Base-by-base conservation (phyloP, 2,888 invertebrate genomes). In the Silvanus unidentatus region DNA sequence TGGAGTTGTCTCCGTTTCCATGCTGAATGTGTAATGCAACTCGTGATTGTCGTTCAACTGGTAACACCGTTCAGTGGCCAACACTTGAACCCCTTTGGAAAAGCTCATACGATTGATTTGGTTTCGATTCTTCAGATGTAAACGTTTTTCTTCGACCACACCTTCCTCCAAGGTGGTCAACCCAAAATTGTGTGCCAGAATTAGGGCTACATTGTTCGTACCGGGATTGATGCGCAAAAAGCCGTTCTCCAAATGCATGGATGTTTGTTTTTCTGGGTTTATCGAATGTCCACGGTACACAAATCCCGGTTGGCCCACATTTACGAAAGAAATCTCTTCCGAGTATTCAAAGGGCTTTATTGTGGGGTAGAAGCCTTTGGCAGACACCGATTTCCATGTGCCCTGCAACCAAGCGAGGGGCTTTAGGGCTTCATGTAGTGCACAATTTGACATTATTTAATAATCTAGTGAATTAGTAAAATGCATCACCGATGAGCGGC, bases 141-240 rank as follows among this genome's bases (percentile, higher is more conserved):
- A 54, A 29, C 50, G 46, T 12, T 64, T 60, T n/a, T 62, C 63
- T 5, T 47, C 41, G 0, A 73, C 61, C 1, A 43, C 52, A 1
- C 82, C 82, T 68, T 81, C 80, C 61, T 82, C 82, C 0, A 81
- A 57, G 0, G 77, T 75, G 0, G 77, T 74, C 2, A 81, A 53
- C 9, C 82, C 82, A 59, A 81, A 79, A 66, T 81, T 82, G 53
- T 83, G 82, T 43, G 80, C 75, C 2, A 79, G 69, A 3, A 79
- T 59, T 10, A 82, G 74, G 0, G 77, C 72, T 0, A 82, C 57
- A 29, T 76, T 63, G 10, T 75, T 73, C 0, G 77, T 75, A 8
- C 73, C 76, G 0, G 80, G 78, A 32, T 77, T 74, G 37, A 81
- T 74, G 40, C 78, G 74, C 3, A 83, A 61, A 59, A 79, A 81